Evolutionary conservation across 2,888 invertebrate genomes (phyloP).

Genomic region (Philereme vetulata): DNA sequence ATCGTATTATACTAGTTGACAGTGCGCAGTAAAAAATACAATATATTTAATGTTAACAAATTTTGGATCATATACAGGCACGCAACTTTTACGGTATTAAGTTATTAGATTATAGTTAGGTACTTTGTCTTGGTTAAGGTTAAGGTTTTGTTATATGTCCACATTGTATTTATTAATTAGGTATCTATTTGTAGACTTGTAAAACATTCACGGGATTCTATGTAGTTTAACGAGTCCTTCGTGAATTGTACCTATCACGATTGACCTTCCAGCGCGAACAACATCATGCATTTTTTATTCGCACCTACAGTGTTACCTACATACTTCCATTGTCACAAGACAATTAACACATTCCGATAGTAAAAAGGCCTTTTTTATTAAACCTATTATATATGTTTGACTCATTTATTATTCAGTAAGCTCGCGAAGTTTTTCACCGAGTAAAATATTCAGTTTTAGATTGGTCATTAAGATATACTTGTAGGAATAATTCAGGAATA

Average conservation of each 20-base stretch:
- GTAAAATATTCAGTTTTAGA: background rate
- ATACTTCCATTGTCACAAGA: background rate
- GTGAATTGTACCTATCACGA: slow-evolving; percentile 2
- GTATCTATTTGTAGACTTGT: too few relatives aligned
- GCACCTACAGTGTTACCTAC: background rate
- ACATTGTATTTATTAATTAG: too few relatives aligned
- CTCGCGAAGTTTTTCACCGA: background rate
- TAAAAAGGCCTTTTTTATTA: background rate
- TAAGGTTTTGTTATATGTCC: too few relatives aligned
- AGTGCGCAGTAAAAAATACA: too few relatives aligned
- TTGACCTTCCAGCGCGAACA: background rate
- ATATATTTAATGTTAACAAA: too few relatives aligned
- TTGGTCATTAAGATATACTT: background rate
- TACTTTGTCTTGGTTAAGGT: too few relatives aligned
- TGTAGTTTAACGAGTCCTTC: background rate
- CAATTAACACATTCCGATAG: slow-evolving; percentile 2
- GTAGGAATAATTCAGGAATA: background rate
- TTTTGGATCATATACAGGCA: too few relatives aligned
- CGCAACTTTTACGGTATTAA: too few relatives aligned
- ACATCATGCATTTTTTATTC: background rate
- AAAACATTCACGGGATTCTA: background rate
- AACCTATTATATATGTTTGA: background rate
- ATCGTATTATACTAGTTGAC: too few relatives aligned
- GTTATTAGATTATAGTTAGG: too few relatives aligned
- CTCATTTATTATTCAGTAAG: background rate